Conservation (phyloP, 1,140 invertebrate genomes). For the Caenorhabditis latens region DNA sequence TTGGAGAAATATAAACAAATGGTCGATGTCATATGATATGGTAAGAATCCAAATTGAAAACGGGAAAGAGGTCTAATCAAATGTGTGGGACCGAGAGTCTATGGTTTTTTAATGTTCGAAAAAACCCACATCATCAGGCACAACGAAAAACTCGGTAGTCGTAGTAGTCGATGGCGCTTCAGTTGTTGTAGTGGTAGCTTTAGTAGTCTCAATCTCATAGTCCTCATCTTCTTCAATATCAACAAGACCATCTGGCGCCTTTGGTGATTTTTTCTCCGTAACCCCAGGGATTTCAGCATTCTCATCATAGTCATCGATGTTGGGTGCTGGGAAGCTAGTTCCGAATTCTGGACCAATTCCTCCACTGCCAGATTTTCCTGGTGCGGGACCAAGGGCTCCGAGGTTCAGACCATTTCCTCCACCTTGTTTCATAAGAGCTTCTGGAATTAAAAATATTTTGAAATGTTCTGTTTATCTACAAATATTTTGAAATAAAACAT, state of each 20-base stretch:
- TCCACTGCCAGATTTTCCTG: constrained; percentile 30
- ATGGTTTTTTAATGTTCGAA: too few species aligned
- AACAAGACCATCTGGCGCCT: constrained; percentile 34
- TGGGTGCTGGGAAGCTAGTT: constrained; percentile 64
- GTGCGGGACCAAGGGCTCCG: constrained; percentile 40
- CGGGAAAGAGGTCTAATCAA: too few species aligned
- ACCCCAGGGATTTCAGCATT: constrained; percentile 45
- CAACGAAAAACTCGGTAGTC: not conserved
- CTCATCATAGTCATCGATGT: constrained; percentile 63
- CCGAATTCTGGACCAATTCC: constrained; percentile 64
- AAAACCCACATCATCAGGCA: constrained; percentile 1
- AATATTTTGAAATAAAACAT: not conserved
- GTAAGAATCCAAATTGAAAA: too few species aligned
- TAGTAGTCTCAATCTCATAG: constrained; percentile 48
- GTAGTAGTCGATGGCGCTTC: constrained; percentile 39
- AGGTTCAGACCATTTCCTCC: constrained; percentile 39
- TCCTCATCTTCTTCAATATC: constrained; percentile 60
- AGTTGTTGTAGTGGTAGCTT: constrained; percentile 55
- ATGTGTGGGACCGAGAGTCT: too few species aligned
- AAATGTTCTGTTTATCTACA: too few species aligned
- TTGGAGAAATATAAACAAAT: not conserved
- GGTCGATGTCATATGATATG: too few species aligned
- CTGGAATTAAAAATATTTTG: constrained; percentile 4
- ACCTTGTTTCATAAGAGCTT: constrained; percentile 53
- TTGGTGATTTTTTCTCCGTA: constrained; percentile 37